Evolutionary conservation across 2,888 invertebrate genomes (phyloP), one percentile per base, ranked within the genome.

Genomic region (Smittia aterrima): DNA sequence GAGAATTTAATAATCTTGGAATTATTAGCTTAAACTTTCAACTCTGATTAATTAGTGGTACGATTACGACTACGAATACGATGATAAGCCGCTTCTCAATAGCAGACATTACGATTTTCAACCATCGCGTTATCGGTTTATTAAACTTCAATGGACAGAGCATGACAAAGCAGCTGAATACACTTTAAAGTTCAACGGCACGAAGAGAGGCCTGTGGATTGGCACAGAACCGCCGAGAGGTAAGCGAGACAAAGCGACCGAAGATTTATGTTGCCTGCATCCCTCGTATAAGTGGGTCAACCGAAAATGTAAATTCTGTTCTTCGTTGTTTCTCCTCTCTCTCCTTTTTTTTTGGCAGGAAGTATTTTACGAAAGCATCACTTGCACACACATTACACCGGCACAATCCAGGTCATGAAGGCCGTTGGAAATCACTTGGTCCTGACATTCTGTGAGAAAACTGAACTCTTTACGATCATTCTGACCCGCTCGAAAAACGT

Each of bases 361-460:
- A 80, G 80, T 0, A 76, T 83, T 77, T 78, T 79, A 24, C 78
- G 41, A 41, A 53, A 54, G 27, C 80, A 79, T 40, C 76, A 80
- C 11, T 77, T 79, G 27, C 91, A 90, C 79, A 85, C 86, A n/a
- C 89, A 90, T 80, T 92, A 92, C 80, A 87, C 87, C 1, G 93
- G 92, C 1, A 89, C 87, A 0, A 89, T 92, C 25, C 91, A 92
- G 83, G 90, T 91, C n/a, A 83, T 90, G 79, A 92, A 92, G 80
- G 92, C 91, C 0, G 90, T 92, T 0, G 87, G 88, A 75, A 89
- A 89, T 79, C 91, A 93, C 79, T 81, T 92, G 81, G 92, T 92
- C 1, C 81, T 93, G 76, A 92, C 91, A 76, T 92, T 92, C 83
- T 93, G 93, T 80, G 88, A 91, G 80, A 84, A 86, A 40, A 86